These are phyloP conservation scores for Scomber scombrus DNA, from an alignment of 2,113 vertebrate genomes.

Conservation along the genomic window DNA sequence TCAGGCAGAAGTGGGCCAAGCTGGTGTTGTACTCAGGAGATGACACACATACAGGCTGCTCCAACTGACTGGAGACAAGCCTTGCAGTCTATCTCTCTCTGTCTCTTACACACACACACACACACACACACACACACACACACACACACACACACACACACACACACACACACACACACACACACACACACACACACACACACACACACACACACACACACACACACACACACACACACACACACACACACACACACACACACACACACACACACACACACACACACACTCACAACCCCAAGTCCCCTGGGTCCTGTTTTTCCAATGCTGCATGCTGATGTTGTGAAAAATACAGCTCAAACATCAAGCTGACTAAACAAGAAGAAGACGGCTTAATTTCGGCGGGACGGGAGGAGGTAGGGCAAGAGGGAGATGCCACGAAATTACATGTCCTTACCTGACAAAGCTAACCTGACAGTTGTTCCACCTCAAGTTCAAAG, in stretches of 20 bases:
- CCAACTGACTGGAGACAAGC: conserved; percentile 58
- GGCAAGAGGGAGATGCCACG: conserved; percentile 3
- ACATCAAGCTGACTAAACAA: conserved; percentile 72
- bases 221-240: conserved; percentile 18
- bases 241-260: background rate
- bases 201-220: conserved; percentile 7
- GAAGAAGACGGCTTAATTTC: conserved; percentile 59
- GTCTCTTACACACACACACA: conserved; percentile 7
- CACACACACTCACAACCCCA: conserved; percentile 17
- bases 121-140: conserved; percentile 25
- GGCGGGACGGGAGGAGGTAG: conserved; percentile 14
- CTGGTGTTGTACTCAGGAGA: conserved; percentile 75
- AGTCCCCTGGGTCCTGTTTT: conserved; percentile 40
- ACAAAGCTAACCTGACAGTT: conserved; percentile 36
- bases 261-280: conserved; percentile 9
- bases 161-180: conserved; percentile 21
- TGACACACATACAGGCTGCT: conserved; percentile 70
- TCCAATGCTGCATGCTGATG: conserved; percentile 62
- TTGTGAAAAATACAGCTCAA: conserved; percentile 57
- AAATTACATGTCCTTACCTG: conserved; percentile 34
- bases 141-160: conserved; percentile 7
- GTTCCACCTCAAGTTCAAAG: conserved; percentile 18
- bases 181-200: conserved; percentile 25
- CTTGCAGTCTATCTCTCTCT: conserved; percentile 10
- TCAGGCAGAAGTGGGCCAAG: conserved; percentile 82